phyloP scores from a whole-genome alignment of 2,888 invertebrate species.

The Metellina segmentata region DNA sequence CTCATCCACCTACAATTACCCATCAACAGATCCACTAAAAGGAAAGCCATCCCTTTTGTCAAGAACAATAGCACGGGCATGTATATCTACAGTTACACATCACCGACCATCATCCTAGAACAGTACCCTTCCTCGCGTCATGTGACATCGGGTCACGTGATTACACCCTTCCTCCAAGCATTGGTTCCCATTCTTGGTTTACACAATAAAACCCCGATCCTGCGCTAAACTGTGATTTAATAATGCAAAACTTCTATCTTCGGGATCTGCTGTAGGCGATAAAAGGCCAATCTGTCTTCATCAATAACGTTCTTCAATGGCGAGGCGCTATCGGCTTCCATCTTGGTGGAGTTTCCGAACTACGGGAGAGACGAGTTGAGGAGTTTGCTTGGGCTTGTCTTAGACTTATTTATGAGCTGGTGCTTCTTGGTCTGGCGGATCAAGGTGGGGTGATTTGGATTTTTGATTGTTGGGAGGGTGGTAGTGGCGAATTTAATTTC shows the following conservation, averaged over 20 bases:
- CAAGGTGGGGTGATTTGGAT: neutral
- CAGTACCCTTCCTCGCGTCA: neutral
- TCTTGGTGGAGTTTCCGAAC: slow-evolving; percentile 20
- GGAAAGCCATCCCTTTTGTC: neutral
- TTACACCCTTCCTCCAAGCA: slow-evolving; percentile 27
- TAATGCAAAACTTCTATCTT: slow-evolving; percentile 66
- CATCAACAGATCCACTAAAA: neutral
- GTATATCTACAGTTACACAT: neutral
- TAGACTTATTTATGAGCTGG: neutral
- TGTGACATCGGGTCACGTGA: neutral
- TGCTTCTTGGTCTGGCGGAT: neutral
- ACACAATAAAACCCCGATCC: slow-evolving; percentile 12
- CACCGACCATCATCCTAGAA: neutral
- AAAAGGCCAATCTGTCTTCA: slow-evolving; percentile 64
- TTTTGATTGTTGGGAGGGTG: neutral
- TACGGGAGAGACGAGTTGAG: neutral
- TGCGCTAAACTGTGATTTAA: slow-evolving; percentile 59
- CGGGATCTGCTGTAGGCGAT: slow-evolving; percentile 37
- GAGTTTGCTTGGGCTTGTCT: neutral
- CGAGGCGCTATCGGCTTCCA: slow-evolving; percentile 26
- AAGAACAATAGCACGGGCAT: neutral
- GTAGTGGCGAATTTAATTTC: neutral
- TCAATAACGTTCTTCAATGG: slow-evolving; percentile 60
- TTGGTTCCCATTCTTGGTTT: slow-evolving; percentile 31
- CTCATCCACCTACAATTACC: neutral